A percentile compares a stretch with the other conserved stretches of the same genome.
Evolutionary conservation across 2,113 vertebrate species (phyloP).

Genomic region (Himantopus leucocephalus): DNA sequence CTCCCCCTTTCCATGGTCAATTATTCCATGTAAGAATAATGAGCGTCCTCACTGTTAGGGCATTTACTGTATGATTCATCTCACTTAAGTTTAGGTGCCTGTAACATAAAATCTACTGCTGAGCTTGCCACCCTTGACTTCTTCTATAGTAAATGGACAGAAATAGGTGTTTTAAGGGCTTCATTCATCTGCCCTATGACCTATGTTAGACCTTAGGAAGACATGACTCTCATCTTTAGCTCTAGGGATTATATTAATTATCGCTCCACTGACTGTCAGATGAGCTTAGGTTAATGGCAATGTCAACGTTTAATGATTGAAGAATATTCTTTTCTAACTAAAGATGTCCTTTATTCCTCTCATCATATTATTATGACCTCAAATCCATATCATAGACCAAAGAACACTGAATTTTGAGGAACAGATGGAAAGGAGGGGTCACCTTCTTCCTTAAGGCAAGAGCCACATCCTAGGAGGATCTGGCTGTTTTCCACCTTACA

Average conservation of each 20-base stretch:
- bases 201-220: background rate
- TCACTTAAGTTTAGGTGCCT: constrained; percentile 27
- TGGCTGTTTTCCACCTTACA: background rate
- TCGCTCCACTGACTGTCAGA: background rate
- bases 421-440: background rate
- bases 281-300: constrained; percentile 2
- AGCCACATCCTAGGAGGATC: background rate
- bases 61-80: constrained; percentile 19
- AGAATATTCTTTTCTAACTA: constrained; percentile 4
- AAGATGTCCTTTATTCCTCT: constrained; percentile 19
- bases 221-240: background rate
- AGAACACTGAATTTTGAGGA: background rate
- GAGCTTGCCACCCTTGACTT: background rate
- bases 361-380: background rate
- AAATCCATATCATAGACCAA: background rate
- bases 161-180: constrained; percentile 27
- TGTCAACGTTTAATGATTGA: constrained; percentile 1
- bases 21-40: constrained; percentile 7
- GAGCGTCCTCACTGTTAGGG: background rate
- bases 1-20: background rate
- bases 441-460: background rate
- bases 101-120: background rate
- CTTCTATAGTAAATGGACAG: background rate
- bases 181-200: constrained; percentile 1
- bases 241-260: constrained; percentile 25